Conservation (phyloP, 1,140 invertebrate genomes). For the Nephila pilipes region DNA sequence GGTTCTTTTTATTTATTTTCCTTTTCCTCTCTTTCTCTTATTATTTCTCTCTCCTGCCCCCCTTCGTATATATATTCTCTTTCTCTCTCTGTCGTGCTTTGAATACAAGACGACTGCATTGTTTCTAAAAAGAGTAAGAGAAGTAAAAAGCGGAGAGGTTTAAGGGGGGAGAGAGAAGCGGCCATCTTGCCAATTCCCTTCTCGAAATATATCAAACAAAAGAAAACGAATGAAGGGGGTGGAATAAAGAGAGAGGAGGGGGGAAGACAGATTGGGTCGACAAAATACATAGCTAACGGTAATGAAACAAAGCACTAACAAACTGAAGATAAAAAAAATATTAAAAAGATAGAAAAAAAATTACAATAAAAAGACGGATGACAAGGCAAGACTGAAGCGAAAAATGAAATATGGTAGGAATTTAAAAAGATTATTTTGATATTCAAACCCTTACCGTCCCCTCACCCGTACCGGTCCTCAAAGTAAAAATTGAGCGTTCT, state of each 20-base stretch:
- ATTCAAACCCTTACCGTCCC: constrained; percentile 62
- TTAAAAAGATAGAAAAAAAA: constrained; percentile 15
- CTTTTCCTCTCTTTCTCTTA: neutral
- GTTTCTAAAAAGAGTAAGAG: constrained; percentile 54
- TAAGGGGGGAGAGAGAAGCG: neutral
- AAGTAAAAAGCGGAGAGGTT: neutral
- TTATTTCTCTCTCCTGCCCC: constrained; percentile 20
- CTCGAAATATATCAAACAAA: constrained; percentile 68
- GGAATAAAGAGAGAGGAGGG: constrained; percentile 8
- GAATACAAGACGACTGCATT: constrained; percentile 68
- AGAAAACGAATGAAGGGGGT: constrained; percentile 35
- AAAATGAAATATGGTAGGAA: constrained; percentile 74
- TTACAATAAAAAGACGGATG: constrained; percentile 67
- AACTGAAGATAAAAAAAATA: constrained; percentile 45
- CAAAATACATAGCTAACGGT: constrained; percentile 75
- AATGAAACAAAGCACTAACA: constrained; percentile 76
- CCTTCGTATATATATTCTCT: constrained; percentile 45
- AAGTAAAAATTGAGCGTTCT: constrained; percentile 73
- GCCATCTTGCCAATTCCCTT: constrained; percentile 72
- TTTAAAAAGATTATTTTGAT: constrained; percentile 75
- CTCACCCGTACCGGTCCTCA: constrained; percentile 5
- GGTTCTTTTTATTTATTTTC: constrained; percentile 63
- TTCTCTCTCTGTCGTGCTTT: constrained; percentile 51
- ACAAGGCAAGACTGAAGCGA: constrained; percentile 66
- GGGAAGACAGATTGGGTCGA: constrained; percentile 25